Base-by-base conservation (phyloP, 2,888 invertebrate species). In the Actias luna region DNA sequence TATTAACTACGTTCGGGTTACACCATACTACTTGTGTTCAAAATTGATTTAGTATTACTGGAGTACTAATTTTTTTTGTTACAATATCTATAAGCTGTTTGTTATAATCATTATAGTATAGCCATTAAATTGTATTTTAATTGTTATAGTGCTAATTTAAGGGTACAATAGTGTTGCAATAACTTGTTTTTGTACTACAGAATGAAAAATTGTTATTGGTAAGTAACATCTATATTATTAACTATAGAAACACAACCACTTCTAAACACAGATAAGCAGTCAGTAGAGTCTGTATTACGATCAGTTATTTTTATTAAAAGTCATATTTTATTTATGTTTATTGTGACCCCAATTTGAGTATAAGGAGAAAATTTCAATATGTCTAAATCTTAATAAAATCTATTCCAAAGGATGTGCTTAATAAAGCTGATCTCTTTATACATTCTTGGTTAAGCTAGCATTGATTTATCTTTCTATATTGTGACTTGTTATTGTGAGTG, bases 1-100 rank as follows among this genome's bases (percentile, higher is more conserved):
- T 82, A 84, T 81, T 79, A 73, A 71, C 67, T 75, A 76, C 74
- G 81, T 84, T 79, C 83, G 77, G 67, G 73, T 76, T 76, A 75
- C 84, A 69, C 73, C 68, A 57, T 62, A 39, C 55, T 55, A 55
- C 55, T 29, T 55, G 55, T 55, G 55, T 55, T 29, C 29, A 29
- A 55, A 71, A 73, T 73, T 73, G 72, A 73, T 73, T 50, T 73
- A 64, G 64, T 68, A 65, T 67, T 65, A 63, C 66, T 65, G 65
- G 66, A 63, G 55, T n/a, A 55, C 55, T 55, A 29, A 55, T 55
- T 55, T 55, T 42, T 50, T 55, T 55, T 62, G 33, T 62, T 62
- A 33, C 55, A 10, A 25, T 63, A 35, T 35, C 50, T 58, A 50
- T n/a, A n/a, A 36, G n/a, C 61, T 42, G 55, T 63, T 29, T 18